These are phyloP conservation scores for Cebidichthys violaceus DNA, from an alignment of 2,113 vertebrate genomes.

Conservation along the genomic window DNA sequence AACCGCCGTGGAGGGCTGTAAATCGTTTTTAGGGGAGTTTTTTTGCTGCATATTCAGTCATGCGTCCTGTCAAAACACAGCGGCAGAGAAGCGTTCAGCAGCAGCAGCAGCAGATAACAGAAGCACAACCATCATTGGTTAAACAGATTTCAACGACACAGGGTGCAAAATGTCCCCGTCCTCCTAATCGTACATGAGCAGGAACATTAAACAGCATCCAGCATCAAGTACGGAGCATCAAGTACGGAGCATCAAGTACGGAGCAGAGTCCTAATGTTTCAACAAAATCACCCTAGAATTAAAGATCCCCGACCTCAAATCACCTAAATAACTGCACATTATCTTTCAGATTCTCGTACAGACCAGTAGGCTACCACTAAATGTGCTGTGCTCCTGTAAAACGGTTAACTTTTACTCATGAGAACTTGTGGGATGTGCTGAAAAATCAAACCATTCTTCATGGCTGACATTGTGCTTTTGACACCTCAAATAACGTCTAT, in stretches of 20 bases:
- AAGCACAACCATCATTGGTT: constrained; percentile 14
- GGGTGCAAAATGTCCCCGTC: too few relatives aligned
- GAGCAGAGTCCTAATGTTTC: too few relatives aligned
- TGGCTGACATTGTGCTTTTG: too few relatives aligned
- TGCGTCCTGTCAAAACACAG: constrained; percentile 59
- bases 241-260: not conserved
- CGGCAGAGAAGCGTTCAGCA: constrained; percentile 36
- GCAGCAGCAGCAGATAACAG: constrained; percentile 11
- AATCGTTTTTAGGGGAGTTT: not conserved
- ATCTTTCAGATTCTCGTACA: too few relatives aligned
- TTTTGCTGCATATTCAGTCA: constrained; percentile 43
- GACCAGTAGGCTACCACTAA: too few relatives aligned
- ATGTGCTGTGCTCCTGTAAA: too few relatives aligned
- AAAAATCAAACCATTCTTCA: too few relatives aligned
- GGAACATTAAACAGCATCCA: not conserved
- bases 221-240: not conserved
- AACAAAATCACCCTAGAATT: not conserved
- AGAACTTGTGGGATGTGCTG: too few relatives aligned
- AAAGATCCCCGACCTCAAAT: too few relatives aligned
- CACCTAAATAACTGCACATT: too few relatives aligned
- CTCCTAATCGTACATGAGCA: not conserved
- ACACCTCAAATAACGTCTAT: too few relatives aligned
- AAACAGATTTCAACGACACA: not conserved
- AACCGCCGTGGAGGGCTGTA: not conserved
- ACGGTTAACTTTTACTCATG: too few relatives aligned